phyloP scores from a whole-genome alignment of 2,888 invertebrate genomes.

The Proisotoma minuta region DNA sequence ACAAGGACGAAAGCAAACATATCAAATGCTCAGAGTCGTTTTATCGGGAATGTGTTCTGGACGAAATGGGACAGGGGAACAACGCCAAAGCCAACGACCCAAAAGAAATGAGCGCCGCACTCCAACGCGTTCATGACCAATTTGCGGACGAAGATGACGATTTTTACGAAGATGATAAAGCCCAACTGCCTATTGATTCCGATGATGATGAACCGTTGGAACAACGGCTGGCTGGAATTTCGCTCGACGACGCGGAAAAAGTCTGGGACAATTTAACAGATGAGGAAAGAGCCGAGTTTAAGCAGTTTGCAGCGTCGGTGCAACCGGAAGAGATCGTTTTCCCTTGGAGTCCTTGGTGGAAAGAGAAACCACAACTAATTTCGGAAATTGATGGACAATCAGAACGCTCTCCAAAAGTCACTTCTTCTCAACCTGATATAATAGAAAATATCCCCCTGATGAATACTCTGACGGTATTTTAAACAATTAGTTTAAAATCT shows the following conservation, averaged over 20 bases:
- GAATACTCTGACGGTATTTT: constrained; percentile 32
- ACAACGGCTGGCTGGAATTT: constrained; percentile 34
- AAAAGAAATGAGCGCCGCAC: constrained; percentile 36
- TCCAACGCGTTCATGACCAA: constrained; percentile 33
- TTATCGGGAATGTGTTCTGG: constrained; percentile 38
- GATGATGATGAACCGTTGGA: constrained; percentile 45
- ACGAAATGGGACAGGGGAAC: constrained; percentile 22
- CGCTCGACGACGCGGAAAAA: constrained; percentile 40
- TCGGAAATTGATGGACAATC: constrained; percentile 16
- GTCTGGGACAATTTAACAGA: constrained; percentile 42
- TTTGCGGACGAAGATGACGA: constrained; percentile 13
- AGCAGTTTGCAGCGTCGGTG: constrained; percentile 23
- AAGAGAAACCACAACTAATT: constrained; percentile 17
- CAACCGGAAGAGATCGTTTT: constrained; percentile 21
- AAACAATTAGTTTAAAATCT: background rate
- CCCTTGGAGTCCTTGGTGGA: constrained; percentile 40
- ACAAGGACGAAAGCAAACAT: constrained; percentile 38
- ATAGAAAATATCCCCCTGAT: constrained; percentile 24
- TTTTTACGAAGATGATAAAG: constrained; percentile 18
- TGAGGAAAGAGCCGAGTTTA: constrained; percentile 43
- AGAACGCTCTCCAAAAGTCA: background rate
- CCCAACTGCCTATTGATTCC: constrained; percentile 32
- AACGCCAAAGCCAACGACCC: constrained; percentile 22
- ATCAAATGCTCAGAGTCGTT: constrained; percentile 45
- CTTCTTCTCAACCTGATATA: constrained; percentile 22